phyloP scores from a whole-genome alignment of 2,113 vertebrate species.

The Barbus barbus region DNA sequence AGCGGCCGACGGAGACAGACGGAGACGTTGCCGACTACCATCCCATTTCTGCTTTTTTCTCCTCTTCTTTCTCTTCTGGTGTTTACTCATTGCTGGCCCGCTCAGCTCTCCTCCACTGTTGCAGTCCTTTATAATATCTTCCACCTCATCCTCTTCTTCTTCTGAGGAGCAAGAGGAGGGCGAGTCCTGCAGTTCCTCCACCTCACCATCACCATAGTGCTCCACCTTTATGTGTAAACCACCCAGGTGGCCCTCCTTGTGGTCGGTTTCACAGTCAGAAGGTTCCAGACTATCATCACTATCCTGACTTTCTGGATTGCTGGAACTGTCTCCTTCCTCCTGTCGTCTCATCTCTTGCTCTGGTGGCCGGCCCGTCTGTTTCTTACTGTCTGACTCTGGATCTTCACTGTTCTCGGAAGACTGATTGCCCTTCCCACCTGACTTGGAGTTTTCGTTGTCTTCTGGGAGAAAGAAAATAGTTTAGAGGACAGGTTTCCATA shows the following conservation, averaged over 20 bases:
- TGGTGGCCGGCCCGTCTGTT: conserved; percentile 81
- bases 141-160: conserved; percentile 83
- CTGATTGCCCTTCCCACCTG: conserved; percentile 90
- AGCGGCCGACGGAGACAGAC: conserved; percentile 75
- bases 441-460: conserved; percentile 94
- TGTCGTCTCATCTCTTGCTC: conserved; percentile 92
- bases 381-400: conserved; percentile 86
- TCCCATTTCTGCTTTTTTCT: conserved; percentile 96
- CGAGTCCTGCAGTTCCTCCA: conserved; percentile 83
- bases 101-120: conserved; percentile 75
- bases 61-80: conserved; percentile 91
- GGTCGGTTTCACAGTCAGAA: conserved; percentile 87
- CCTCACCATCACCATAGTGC: conserved; percentile 91
- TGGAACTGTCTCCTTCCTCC: conserved; percentile 93
- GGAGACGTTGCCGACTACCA: conserved; percentile 80
- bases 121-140: conserved; percentile 85
- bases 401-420: conserved; percentile 91
- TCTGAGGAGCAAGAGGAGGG: conserved; percentile 84
- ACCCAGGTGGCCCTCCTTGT: conserved; percentile 81
- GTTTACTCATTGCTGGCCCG: conserved; percentile 79
- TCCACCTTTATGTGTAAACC: conserved; percentile 97
- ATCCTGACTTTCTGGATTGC: conserved; percentile 94
- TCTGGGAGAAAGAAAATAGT: conserved; percentile 59
- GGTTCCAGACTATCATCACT: conserved; percentile 95
- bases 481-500: conserved; percentile 5